Evolutionary conservation across 2,113 vertebrate genomes (phyloP), one percentile per base, ranked within the genome.

Genomic region (Chrysemys picta): DNA sequence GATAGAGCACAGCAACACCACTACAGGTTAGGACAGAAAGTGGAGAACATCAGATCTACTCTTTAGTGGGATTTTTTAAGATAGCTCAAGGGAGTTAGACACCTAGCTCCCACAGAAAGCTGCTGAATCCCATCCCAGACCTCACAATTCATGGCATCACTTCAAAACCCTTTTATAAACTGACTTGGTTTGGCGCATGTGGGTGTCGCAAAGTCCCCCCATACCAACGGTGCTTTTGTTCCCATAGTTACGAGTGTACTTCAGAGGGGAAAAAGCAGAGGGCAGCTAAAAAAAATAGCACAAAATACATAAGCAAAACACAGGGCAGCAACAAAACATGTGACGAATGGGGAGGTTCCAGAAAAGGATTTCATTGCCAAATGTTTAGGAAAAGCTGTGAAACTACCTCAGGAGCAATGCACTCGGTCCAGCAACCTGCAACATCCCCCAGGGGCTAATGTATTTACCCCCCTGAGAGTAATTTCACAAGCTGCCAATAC

Each of bases 211-310:
- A 49, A 89, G 95, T 93, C 96, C 95, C 96, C 92, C 79, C 79
- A 57, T 57, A 42, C 88, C 62, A 56, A 54, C 22, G 62, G 95
- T 94, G 93, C 88, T 96, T 97, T 95, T 92, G 96, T 97, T 97
- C 96, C 97, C 97, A 97, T 97, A 95, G 97, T 80, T 97, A 97
- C 97, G 87, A 83, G 82, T 94, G 93, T 96, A 76, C 93, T 97
- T 91, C 90, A 78, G 93, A 93, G 87, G 83, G 76, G 84, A 94
- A 86, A 89, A 88, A 91, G 95, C 84, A 95, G 96, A 93, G 91
- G 95, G 95, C 95, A 96, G 91, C 92, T 84, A 95, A 79, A 88
- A 86, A 75, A 76, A 27, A 54, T 5, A 56, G 52, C 17, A 25
- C 35, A 53, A 75, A 85, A 86, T 38, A 89, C 88, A 89, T 0